Evolutionary conservation across 2,888 invertebrate species (phyloP).

Genomic region (Sipunculus nudus): DNA sequence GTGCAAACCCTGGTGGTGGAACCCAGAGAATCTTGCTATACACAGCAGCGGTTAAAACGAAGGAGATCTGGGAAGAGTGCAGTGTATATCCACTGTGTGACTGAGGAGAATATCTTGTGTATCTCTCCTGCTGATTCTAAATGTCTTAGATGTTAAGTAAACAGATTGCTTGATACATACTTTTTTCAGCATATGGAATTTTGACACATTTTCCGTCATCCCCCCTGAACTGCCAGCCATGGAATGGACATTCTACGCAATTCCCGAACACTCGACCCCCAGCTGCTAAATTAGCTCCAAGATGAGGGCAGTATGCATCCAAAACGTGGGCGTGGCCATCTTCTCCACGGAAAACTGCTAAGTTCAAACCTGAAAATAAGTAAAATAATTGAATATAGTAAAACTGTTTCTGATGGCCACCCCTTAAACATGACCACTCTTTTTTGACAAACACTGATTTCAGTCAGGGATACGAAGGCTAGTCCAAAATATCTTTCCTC

Average conservation of each 20-base stretch:
- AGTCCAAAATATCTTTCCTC: too few relatives aligned
- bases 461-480: too few relatives aligned
- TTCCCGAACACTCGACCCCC: constrained; percentile 78
- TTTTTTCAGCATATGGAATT: constrained; percentile 77
- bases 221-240: constrained; percentile 84
- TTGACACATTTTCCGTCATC: constrained; percentile 77
- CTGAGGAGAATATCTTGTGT: too few relatives aligned
- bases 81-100: too few relatives aligned
- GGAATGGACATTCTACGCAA: constrained; percentile 89
- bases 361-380: constrained; percentile 72
- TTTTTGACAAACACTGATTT: not conserved
- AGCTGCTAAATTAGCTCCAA: constrained; percentile 86
- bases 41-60: too few relatives aligned
- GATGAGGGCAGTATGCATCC: constrained; percentile 89
- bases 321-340: constrained; percentile 75
- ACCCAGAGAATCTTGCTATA: too few relatives aligned
- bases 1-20: too few relatives aligned
- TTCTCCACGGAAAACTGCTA: constrained; percentile 76
- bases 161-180: too few relatives aligned
- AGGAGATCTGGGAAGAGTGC: too few relatives aligned
- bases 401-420: not conserved
- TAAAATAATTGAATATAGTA: too few relatives aligned
- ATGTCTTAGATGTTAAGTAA: too few relatives aligned
- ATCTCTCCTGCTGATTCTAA: too few relatives aligned
- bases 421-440: not conserved